phyloP scores from a whole-genome alignment of 2,113 vertebrate species.

The Ariopsis seemanni region DNA sequence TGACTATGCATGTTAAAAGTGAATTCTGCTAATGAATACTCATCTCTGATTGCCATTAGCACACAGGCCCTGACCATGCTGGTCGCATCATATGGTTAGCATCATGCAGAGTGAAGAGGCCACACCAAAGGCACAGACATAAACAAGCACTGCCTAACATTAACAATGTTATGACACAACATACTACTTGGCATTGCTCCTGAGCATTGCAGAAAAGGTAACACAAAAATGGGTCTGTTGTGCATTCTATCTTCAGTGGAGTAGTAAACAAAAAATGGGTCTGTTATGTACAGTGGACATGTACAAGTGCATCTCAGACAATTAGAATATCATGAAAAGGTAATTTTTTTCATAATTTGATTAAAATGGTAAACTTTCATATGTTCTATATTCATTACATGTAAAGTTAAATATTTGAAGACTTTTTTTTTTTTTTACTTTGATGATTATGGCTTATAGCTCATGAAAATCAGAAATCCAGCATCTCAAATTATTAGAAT shows the following conservation, averaged over 20 bases:
- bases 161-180: slow-evolving; percentile 6
- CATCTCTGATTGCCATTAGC: slow-evolving; percentile 4
- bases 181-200: neutral
- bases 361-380: no score
- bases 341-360: no score
- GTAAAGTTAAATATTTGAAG: no score
- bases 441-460: no score
- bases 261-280: neutral
- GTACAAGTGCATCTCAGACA: no score
- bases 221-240: neutral
- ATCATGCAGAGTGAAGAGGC: slow-evolving; percentile 1
- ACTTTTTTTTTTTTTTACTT: no score
- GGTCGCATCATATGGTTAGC: neutral
- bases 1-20: slow-evolving; percentile 13
- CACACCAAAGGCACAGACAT: neutral
- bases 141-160: slow-evolving; percentile 10
- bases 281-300: neutral
- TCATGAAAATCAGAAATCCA: no score
- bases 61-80: neutral
- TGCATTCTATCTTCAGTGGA: neutral
- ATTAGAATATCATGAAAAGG: no score
- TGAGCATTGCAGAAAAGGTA: neutral
- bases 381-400: no score
- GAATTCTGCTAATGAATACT: slow-evolving; percentile 15
- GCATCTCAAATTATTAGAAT: no score